These are phyloP conservation scores for Cheilosia grossa DNA, from an alignment of 2,888 invertebrate genomes.

Conservation along the genomic window DNA sequence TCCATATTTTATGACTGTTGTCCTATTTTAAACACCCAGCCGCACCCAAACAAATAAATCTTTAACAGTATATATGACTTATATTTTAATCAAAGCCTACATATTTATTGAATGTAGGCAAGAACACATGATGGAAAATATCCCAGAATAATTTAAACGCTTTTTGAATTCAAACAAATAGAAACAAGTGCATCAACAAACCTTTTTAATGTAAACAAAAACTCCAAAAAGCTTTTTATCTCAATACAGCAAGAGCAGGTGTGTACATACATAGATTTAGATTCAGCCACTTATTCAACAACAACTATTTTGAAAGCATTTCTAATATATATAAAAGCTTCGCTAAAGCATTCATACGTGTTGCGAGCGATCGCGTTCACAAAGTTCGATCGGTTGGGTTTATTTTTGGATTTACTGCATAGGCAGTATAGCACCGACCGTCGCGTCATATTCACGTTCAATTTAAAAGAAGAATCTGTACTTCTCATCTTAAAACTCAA, in stretches of 20 bases:
- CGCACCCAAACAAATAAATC: slow-evolving; percentile 19
- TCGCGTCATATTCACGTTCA: slow-evolving; percentile 51
- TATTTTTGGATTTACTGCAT: slow-evolving; percentile 61
- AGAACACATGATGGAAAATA: not conserved
- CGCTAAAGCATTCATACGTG: slow-evolving; percentile 42
- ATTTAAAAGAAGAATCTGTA: slow-evolving; percentile 36
- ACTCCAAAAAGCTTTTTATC: too few relatives aligned
- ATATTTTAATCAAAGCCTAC: not conserved
- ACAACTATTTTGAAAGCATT: slow-evolving; percentile 23
- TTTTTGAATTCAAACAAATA: too few relatives aligned
- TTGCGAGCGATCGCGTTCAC: slow-evolving; percentile 40
- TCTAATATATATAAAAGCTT: slow-evolving; percentile 22
- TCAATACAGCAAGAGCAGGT: too few relatives aligned
- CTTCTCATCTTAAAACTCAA: slow-evolving; percentile 61
- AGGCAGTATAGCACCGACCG: slow-evolving; percentile 68
- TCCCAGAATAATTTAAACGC: too few relatives aligned
- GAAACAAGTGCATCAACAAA: too few relatives aligned
- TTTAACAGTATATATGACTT: not conserved
- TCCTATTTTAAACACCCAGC: slow-evolving; percentile 1
- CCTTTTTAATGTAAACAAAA: too few relatives aligned
- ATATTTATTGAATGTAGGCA: not conserved
- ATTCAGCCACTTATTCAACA: not conserved
- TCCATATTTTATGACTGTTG: not conserved
- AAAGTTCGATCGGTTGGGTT: slow-evolving; percentile 51
- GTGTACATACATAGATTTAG: not conserved